Conservation (phyloP, 2,888 invertebrate species). For the Abrostola tripartita region DNA sequence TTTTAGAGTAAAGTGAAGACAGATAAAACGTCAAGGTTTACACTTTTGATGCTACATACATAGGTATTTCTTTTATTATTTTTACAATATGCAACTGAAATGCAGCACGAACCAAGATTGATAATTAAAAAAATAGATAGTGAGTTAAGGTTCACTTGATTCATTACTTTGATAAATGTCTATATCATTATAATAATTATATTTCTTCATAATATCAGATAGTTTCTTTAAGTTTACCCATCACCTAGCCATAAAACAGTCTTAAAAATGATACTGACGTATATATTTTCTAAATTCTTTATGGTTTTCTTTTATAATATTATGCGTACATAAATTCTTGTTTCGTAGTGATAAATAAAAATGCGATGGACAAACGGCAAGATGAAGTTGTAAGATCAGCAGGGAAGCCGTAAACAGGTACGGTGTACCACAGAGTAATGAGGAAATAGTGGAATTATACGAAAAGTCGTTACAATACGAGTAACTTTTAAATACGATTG, state of each 20-base stretch:
- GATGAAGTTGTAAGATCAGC: slow-evolving; percentile 63
- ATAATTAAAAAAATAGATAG: no score
- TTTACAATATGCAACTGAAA: no score
- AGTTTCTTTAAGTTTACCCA: not conserved
- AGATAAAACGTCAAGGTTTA: no score
- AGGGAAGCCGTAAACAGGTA: slow-evolving; percentile 57
- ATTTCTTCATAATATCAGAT: not conserved
- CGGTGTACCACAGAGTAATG: not conserved
- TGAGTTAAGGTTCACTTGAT: no score
- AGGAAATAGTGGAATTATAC: slow-evolving; percentile 8
- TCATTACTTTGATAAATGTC: no score
- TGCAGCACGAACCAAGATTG: no score
- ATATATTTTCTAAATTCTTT: slow-evolving; percentile 35
- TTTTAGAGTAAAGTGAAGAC: no score
- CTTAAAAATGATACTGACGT: slow-evolving; percentile 10
- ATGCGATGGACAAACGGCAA: slow-evolving; percentile 45
- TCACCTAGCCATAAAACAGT: slow-evolving; percentile 2
- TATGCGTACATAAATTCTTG: slow-evolving; percentile 55
- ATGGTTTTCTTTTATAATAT: slow-evolving; percentile 47
- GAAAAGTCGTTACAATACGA: not conserved
- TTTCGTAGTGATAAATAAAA: slow-evolving; percentile 56
- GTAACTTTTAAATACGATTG: not conserved
- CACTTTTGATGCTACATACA: no score
- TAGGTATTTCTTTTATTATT: no score
- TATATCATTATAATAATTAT: not conserved